A percentile compares a stretch with the other conserved stretches of the same genome.
Evolutionary conservation across 2,113 vertebrate genomes (phyloP).

Genomic region (Microtus oregoni): DNA sequence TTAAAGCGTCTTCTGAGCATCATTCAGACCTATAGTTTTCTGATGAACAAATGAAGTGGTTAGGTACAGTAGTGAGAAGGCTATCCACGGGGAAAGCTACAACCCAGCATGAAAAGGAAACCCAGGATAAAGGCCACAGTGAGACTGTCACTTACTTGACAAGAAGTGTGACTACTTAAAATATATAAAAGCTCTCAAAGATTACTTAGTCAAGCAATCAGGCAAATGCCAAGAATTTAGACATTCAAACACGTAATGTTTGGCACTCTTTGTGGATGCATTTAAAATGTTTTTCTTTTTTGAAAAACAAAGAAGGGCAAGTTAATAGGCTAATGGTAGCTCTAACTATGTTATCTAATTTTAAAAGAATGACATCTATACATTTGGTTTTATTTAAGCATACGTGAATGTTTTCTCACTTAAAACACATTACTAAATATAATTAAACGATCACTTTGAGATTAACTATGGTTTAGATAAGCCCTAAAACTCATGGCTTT

Average conservation of each 20-base stretch:
- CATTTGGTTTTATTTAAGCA: background rate
- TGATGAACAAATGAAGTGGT: background rate
- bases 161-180: constrained; percentile 48
- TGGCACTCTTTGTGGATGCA: constrained; percentile 16
- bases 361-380: constrained; percentile 12
- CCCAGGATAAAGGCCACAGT: background rate
- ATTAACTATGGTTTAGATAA: background rate
- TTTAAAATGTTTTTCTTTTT: constrained; percentile 52
- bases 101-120: background rate
- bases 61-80: background rate
- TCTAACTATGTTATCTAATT: background rate
- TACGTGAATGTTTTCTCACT: background rate
- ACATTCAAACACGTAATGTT: constrained; percentile 51
- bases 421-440: background rate
- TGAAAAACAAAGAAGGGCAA: background rate
- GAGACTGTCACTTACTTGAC: constrained; percentile 6
- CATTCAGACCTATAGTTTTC: background rate
- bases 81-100: background rate
- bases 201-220: constrained; percentile 1
- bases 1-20: background rate
- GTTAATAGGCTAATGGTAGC: background rate
- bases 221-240: constrained; percentile 16
- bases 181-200: constrained; percentile 37
- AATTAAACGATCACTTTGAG: background rate
- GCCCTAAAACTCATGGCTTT: background rate